phyloP scores from a whole-genome alignment of 2,113 vertebrate species.

The Archocentrus centrarchus region DNA sequence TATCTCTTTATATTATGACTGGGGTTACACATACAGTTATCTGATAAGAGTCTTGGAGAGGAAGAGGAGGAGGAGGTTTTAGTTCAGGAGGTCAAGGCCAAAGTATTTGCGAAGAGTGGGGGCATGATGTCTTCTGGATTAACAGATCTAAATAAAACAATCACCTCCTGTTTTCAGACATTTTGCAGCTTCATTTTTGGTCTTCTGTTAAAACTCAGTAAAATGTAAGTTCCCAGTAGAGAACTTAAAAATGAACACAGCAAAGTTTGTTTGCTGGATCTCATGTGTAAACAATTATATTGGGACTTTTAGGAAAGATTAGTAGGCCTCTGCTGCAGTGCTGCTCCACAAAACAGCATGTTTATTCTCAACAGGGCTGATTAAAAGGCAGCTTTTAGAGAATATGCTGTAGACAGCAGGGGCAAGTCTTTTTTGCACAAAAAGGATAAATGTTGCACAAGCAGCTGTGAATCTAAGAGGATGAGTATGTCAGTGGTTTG shows the following conservation, averaged over 20 bases:
- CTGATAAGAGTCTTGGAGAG: constrained; percentile 58
- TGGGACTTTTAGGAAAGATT: constrained; percentile 23
- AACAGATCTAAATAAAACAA: constrained; percentile 28
- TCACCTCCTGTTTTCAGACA: constrained; percentile 20
- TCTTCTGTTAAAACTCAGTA: not conserved
- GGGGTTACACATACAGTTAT: constrained; percentile 55
- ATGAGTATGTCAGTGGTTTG: not conserved
- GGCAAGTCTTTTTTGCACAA: not conserved
- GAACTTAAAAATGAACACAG: constrained; percentile 20
- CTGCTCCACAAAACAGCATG: constrained; percentile 9
- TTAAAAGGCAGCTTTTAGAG: constrained; percentile 11
- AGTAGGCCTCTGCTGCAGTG: constrained; percentile 22
- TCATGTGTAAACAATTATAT: constrained; percentile 48
- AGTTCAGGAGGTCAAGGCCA: constrained; percentile 63
- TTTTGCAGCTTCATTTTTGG: constrained; percentile 21
- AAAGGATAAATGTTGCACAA: not conserved
- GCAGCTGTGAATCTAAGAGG: not conserved
- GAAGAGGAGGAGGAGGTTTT: constrained; percentile 33
- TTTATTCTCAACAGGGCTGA: constrained; percentile 16
- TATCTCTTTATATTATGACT: constrained; percentile 67
- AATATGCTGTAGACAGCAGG: not conserved
- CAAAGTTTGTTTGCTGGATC: constrained; percentile 51
- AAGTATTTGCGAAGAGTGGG: constrained; percentile 21
- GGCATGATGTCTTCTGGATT: constrained; percentile 33
- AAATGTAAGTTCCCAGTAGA: constrained; percentile 15